Evolutionary conservation across 2,113 vertebrate genomes (phyloP), one percentile per base, ranked within the genome.

Genomic region (Pteropus alecto): DNA sequence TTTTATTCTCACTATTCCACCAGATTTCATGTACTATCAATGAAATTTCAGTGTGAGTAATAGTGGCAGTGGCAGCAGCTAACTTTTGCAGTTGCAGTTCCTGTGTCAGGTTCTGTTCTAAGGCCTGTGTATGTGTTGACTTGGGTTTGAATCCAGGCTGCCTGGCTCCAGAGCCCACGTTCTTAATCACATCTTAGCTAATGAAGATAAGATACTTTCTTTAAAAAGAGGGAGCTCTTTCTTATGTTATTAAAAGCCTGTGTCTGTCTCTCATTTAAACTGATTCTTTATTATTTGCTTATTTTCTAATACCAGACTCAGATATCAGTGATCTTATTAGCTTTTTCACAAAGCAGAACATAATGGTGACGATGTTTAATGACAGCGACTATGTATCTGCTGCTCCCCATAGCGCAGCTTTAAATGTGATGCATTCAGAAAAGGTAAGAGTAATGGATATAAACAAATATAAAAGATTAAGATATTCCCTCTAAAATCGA

Each of bases 401-500:
- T 6, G 99, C 99, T 0, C 99, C 99, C 3, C 99, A 99, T 95
- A 99, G 99, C 8, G 99, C 99, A 2, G 99, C 99, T 95, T 98
- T 99, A 87, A 99, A 99, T 5, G 99, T 99, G 7, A 98, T 98
- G 0, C 96, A 98, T 30, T 98, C 99, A 94, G 99, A 97, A 94
- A 99, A 99, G 99, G 99, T 99, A 93, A 97, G 98, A 58, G 1
- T 22, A 1, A 19, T 8, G 1, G 1, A 1, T 10, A 2, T 11
- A 38, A n/a, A 2, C 26, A 61, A 35, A 18, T 73, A 19, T 28
- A 9, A 51, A 89, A 48, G 16, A 16, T 38, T 41, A 56, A 73
- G 65, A 6, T 35, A 13, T 5, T 82, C 60, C n/a, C 33, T 91
- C 54, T 56, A 24, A 93, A 88, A 13, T 61, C 35, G 19, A 5